These are phyloP conservation scores for Squalus acanthias DNA, from an alignment of 2,797 vertebrate species.

Conservation along the genomic window DNA sequence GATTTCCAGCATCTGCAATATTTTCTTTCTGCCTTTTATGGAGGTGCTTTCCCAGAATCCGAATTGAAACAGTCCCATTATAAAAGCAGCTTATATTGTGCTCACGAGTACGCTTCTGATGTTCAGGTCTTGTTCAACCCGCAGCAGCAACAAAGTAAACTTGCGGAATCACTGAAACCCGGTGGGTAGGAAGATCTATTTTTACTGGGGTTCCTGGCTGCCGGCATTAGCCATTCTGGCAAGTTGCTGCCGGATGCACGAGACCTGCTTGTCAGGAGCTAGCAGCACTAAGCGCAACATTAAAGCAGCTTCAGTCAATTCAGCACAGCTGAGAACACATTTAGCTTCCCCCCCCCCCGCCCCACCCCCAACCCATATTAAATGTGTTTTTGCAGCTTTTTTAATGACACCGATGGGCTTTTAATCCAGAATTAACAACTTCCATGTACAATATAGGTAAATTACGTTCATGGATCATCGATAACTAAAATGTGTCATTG, in stretches of 20 bases:
- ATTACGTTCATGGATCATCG: neutral
- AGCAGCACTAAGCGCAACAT: neutral
- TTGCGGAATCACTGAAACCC: neutral
- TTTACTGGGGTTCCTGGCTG: neutral
- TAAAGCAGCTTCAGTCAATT: conserved; percentile 15
- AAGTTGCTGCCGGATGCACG: neutral
- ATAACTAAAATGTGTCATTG: neutral
- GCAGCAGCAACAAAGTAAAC: neutral
- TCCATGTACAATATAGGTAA: too few species aligned
- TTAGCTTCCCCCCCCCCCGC: neutral
- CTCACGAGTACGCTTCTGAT: neutral
- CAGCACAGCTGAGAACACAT: neutral
- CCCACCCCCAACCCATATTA: neutral
- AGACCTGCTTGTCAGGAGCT: neutral
- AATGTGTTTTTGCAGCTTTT: conserved; percentile 1
- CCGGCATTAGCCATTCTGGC: neutral
- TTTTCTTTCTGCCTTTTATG: too few species aligned
- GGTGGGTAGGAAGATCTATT: neutral
- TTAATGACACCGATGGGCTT: neutral
- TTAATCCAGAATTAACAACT: conserved; percentile 12
- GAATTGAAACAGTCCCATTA: neutral
- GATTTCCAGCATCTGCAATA: too few species aligned
- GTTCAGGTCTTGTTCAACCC: neutral
- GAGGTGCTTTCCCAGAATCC: neutral
- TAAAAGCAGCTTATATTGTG: neutral